Evolutionary conservation across 2,113 vertebrate genomes (phyloP), one percentile per base, ranked within the genome.

Genomic region (Lathamus discolor): DNA sequence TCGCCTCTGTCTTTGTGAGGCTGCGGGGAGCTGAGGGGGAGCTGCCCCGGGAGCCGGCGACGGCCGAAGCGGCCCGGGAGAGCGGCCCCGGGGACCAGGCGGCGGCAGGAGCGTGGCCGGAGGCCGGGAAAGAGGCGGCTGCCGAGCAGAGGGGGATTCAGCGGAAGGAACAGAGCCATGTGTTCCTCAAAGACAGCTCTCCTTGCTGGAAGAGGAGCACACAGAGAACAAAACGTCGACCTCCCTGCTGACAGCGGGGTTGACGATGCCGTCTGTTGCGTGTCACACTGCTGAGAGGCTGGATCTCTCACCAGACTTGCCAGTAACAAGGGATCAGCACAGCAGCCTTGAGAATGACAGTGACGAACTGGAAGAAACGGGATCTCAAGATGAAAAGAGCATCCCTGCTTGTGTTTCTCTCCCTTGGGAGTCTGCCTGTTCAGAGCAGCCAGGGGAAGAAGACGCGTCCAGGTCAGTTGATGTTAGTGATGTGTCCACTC

Each of bases 321-420:
- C 51, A 1, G 91, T 94, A 11, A 1, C 1, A 0, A n/a, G 90
- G 41, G 4, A 43, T 9, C 69, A 41, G 59, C 69, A 78, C 16
- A 77, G 88, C 85, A 15, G n/a, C 3, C 5, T 7, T 6, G 76
- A 87, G 85, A 97, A 97, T 19, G 87, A 97, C 86, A 85, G 95
- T 51, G 77, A 86, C 27, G 94, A 98, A 87, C 92, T 97, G 66
- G 97, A 98, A 75, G 49, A 8, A 2, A 13, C 31, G 27, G 91
- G 52, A 29, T 69, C 59, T 35, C 67, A 7, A 33, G 95, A 88
- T 1, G 82, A 86, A 44, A 73, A 74, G 22, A 8, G 16, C 6
- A 63, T 72, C 44, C 39, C 92, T 88, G 91, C 93, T 66, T 44
- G 25, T 6, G 86, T 78, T 51, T 54, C 61, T 68, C 84, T 77